Base-by-base conservation (phyloP, 92 coral and sea anemone genomes). In the Muricea muricata region DNA sequence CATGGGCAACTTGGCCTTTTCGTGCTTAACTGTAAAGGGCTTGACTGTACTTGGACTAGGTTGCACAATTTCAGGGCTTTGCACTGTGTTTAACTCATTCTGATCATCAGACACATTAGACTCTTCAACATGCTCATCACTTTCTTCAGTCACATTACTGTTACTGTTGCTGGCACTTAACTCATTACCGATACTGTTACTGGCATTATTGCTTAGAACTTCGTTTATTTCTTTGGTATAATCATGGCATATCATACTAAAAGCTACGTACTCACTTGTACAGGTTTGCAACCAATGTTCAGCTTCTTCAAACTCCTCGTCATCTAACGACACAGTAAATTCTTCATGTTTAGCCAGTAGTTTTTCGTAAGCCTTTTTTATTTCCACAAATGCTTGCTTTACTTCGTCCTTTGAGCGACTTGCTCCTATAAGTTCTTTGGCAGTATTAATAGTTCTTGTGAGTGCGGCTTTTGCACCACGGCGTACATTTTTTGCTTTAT, bases 221-320 rank as follows among this genome's bases (percentile, higher is more conserved):
- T 39, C 5, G 6, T 4, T 39, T 11, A 39, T 39, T 4, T 5
- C 45, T 4, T 39, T 11, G 11, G 26, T 26, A 63, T 63, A 63
- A 63, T 63, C 71, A 63, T n/a, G 29, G 0, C 29, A 7, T n/a
- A 7, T 63, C 71, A 63, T 26, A 63, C 13, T 6, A 63, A 52
- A 50, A 65, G 4, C 47, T 33, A 20, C 52, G 83, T 69, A 88
- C 67, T 88, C 78, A 84, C 54, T 33, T 18, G 56, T 82, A 48
- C 87, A 88, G n/a, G 79, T 65, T n/a, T 75, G 74, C 85, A 83
- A 84, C 89, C 92, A 89, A 0, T n/a, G n/a, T 37, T 89, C 89
- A 52, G 86, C 86, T 12, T n/a, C n/a, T n/a, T n/a, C n/a, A n/a
- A n/a, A n/a, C n/a, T n/a, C n/a, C n/a, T n/a, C n/a, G n/a, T n/a